Percentiles rank a stretch among this genome's conserved stretches.
Evolutionary conservation across 2,113 vertebrate genomes (phyloP).

Genomic region (Kryptolebias marmoratus): DNA sequence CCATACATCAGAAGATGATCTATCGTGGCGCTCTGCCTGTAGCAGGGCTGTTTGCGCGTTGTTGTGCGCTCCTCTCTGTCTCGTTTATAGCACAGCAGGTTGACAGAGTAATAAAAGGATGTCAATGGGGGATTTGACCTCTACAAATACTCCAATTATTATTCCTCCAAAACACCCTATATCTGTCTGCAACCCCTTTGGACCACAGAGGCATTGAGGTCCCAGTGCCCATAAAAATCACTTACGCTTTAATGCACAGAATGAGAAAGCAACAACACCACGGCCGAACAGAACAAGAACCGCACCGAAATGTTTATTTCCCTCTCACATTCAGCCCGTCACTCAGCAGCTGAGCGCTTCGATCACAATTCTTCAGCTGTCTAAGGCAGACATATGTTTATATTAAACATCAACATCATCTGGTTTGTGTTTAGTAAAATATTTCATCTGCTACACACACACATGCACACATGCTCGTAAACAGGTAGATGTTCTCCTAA

Average conservation of each 20-base stretch:
- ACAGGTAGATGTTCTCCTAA: slow-evolving; percentile 5
- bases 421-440: slow-evolving; percentile 18
- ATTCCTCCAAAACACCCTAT: slow-evolving; percentile 63
- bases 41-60: slow-evolving; percentile 27
- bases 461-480: not conserved
- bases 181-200: slow-evolving; percentile 55
- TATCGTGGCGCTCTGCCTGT: slow-evolving; percentile 23
- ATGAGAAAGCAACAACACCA: slow-evolving; percentile 8
- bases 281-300: slow-evolving; percentile 9
- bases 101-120: slow-evolving; percentile 65
- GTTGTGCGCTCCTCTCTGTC: slow-evolving; percentile 44
- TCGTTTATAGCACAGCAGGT: slow-evolving; percentile 69
- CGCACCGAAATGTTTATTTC: slow-evolving; percentile 20
- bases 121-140: slow-evolving; percentile 73
- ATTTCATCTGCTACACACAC: not conserved
- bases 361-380: not conserved
- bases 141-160: slow-evolving; percentile 69
- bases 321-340: not conserved
- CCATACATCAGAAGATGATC: slow-evolving; percentile 56
- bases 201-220: slow-evolving; percentile 41
- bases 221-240: slow-evolving; percentile 55
- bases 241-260: slow-evolving; percentile 39
- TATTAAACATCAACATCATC: slow-evolving; percentile 7
- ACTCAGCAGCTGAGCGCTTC: not conserved
- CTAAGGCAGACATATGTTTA: not conserved